A percentile compares a stretch with the other conserved stretches of the same genome.
phyloP scores from a whole-genome alignment of 1,140 invertebrate genomes.

The Alviniconcha marisindica region DNA sequence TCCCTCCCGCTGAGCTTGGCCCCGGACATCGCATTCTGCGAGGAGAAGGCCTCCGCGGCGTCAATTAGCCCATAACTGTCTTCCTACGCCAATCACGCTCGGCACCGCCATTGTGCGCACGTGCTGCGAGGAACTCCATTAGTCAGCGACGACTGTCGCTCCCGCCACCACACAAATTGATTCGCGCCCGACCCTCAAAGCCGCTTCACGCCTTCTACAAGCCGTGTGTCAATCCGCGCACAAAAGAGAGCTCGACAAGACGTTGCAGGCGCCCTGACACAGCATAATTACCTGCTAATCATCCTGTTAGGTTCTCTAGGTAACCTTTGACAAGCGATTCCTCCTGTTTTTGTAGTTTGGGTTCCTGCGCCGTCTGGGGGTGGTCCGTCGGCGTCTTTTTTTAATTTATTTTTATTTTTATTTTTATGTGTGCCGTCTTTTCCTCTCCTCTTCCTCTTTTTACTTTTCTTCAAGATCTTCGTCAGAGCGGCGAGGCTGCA shows the following conservation, averaged over 20 bases:
- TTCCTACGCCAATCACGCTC: constrained; percentile 39
- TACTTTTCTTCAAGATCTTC: too few relatives aligned
- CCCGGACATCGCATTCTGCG: constrained; percentile 7
- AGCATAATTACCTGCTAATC: constrained; percentile 41
- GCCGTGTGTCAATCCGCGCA: constrained; percentile 36
- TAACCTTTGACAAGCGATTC: constrained; percentile 10
- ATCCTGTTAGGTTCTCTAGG: constrained; percentile 34
- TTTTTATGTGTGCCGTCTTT: background rate
- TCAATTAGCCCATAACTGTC: constrained; percentile 44
- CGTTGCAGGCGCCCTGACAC: constrained; percentile 31
- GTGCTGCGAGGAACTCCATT: constrained; percentile 37
- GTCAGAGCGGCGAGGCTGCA: too few relatives aligned
- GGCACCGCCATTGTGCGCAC: constrained; percentile 26
- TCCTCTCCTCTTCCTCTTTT: too few relatives aligned
- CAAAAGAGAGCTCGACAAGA: constrained; percentile 27
- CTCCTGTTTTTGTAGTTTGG: background rate
- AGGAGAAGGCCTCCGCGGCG: constrained; percentile 33
- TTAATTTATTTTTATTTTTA: background rate
- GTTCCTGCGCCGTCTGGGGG: background rate
- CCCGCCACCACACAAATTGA: constrained; percentile 41
- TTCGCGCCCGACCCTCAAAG: constrained; percentile 21
- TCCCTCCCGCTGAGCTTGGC: constrained; percentile 11
- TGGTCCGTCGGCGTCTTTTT: background rate
- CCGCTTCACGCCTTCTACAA: constrained; percentile 36
- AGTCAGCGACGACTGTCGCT: constrained; percentile 19